A percentile compares a stretch with the other conserved stretches of the same genome.
These are phyloP conservation scores for Asarcornis scutulata DNA, from an alignment of 2,113 vertebrate genomes.

Conservation along the genomic window DNA sequence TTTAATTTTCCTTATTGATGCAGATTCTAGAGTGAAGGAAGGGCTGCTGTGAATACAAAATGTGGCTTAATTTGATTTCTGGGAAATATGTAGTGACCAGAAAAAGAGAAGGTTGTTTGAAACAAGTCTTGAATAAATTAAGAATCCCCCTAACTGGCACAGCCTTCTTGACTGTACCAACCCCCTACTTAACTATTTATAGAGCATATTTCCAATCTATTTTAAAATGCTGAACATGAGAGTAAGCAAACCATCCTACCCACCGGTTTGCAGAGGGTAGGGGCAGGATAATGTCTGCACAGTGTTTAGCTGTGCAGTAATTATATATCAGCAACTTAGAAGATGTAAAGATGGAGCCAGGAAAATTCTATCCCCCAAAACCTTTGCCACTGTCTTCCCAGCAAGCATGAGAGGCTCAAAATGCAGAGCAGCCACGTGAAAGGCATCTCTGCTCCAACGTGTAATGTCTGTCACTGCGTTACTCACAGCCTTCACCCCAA, in stretches of 20 bases:
- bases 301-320: neutral
- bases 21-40: slow-evolving; percentile 8
- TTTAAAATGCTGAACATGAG: slow-evolving; percentile 36
- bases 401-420: neutral
- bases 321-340: neutral
- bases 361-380: slow-evolving; percentile 15
- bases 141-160: neutral
- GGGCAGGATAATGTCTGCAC: neutral
- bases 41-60: slow-evolving; percentile 26
- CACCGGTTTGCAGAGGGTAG: slow-evolving; percentile 2
- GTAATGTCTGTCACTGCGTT: neutral
- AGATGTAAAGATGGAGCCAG: slow-evolving; percentile 2
- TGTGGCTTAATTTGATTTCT: slow-evolving; percentile 8
- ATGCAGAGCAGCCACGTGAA: neutral
- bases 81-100: slow-evolving; percentile 27
- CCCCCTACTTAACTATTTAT: slow-evolving; percentile 55
- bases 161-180: neutral
- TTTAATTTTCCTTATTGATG: slow-evolving; percentile 41
- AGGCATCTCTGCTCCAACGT: neutral
- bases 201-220: slow-evolving; percentile 46
- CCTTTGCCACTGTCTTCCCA: neutral
- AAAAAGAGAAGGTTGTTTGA: slow-evolving; percentile 21
- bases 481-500: neutral
- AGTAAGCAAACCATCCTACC: slow-evolving; percentile 44
- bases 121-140: slow-evolving; percentile 42